Conservation (phyloP, 2,113 vertebrate species). For the Bufo gargarizans region DNA sequence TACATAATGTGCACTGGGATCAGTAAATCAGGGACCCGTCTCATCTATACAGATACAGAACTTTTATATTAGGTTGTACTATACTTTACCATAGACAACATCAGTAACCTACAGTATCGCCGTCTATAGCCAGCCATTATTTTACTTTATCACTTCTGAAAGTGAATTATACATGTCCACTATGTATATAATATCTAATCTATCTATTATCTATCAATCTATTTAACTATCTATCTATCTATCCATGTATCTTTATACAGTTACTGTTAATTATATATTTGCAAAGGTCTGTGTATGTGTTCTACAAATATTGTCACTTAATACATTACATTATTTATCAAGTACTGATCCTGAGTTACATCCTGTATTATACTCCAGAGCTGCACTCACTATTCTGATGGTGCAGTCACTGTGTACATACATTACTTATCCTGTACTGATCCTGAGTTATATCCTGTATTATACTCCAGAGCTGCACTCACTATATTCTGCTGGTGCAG, state of each 20-base stretch:
- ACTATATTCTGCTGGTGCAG: too few species aligned
- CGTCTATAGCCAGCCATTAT: not conserved
- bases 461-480: too few species aligned
- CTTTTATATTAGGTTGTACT: not conserved
- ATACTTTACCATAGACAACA: not conserved
- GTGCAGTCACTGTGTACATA: too few species aligned
- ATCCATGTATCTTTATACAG: not conserved
- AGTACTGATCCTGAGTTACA: too few species aligned
- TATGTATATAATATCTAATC: not conserved
- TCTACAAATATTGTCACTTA: too few species aligned
- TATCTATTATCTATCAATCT: not conserved
- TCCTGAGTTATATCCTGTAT: too few species aligned
- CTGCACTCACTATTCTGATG: too few species aligned
- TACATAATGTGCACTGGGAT: not conserved
- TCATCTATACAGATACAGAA: not conserved
- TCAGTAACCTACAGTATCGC: not conserved
- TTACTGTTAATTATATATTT: too few species aligned
- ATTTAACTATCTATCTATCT: not conserved
- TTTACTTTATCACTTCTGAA: not conserved
- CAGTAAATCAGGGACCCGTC: not conserved
- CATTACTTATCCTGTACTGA: too few species aligned
- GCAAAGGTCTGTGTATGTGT: too few species aligned
- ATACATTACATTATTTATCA: too few species aligned
- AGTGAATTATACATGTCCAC: not conserved
- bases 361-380: too few species aligned